Conservation (phyloP, 2,888 invertebrate species). For the Hoplodrina blanda region DNA sequence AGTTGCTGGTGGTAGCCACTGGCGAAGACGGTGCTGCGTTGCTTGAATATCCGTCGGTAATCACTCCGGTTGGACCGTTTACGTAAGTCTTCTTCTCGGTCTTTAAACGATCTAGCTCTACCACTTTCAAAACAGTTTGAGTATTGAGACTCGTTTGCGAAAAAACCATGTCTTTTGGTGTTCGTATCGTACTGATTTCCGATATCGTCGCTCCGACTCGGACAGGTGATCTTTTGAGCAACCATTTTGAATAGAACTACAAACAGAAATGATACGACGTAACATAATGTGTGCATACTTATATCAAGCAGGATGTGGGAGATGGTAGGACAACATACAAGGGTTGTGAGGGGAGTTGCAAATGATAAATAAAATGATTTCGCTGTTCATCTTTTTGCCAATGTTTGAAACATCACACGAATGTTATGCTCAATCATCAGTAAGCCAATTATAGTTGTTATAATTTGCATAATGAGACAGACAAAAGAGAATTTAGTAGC, state of each 20-base stretch:
- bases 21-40: slow-evolving; percentile 72
- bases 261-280: slow-evolving; percentile 90
- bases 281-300: slow-evolving; percentile 89
- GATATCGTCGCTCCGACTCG: slow-evolving; percentile 89
- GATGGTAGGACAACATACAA: slow-evolving; percentile 49
- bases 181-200: slow-evolving; percentile 85
- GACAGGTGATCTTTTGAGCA: slow-evolving; percentile 89
- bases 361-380: slow-evolving; percentile 58
- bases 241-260: slow-evolving; percentile 91
- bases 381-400: slow-evolving; percentile 33
- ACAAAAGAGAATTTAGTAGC: slow-evolving; percentile 33
- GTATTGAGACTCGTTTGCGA: slow-evolving; percentile 89
- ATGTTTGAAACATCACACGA: slow-evolving; percentile 44
- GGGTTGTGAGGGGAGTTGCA: slow-evolving; percentile 53
- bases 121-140: slow-evolving; percentile 88
- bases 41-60: slow-evolving; percentile 80
- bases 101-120: slow-evolving; percentile 89
- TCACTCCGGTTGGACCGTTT: slow-evolving; percentile 82
- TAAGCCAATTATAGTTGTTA: slow-evolving; percentile 36
- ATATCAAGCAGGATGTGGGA: slow-evolving; percentile 80
- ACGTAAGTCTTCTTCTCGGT: slow-evolving; percentile 83
- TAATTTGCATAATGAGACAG: slow-evolving; percentile 47
- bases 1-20: slow-evolving; percentile 81
- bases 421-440: slow-evolving; percentile 43
- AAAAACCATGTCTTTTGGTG: slow-evolving; percentile 90